phyloP scores from a whole-genome alignment of 2,113 vertebrate species.

The Oncorhynchus mykiss region DNA sequence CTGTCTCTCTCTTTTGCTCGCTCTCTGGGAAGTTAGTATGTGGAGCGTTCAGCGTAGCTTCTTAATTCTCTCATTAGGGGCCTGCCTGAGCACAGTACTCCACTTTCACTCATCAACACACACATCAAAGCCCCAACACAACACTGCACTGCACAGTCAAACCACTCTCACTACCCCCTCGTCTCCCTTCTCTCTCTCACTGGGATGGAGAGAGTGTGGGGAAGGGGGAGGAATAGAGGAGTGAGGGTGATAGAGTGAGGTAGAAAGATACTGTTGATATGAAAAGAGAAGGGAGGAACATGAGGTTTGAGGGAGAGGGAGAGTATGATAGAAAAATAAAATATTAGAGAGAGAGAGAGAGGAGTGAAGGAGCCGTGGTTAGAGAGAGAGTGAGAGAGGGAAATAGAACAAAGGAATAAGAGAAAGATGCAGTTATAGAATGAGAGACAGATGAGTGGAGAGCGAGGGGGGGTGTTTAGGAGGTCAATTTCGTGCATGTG shows the following conservation, averaged over 20 bases:
- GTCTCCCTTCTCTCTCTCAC: not conserved
- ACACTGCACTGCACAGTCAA: conserved; percentile 24
- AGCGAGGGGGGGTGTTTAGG: conserved; percentile 47
- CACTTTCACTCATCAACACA: conserved; percentile 81
- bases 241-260: too few species aligned
- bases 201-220: conserved; percentile 28
- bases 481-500: conserved; percentile 64
- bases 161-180: conserved; percentile 38
- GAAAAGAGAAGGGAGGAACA: conserved; percentile 20
- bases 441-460: conserved; percentile 49
- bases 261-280: conserved; percentile 21
- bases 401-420: conserved; percentile 26
- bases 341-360: conserved; percentile 10
- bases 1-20: conserved; percentile 46
- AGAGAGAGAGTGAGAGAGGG: not conserved
- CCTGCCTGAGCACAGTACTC: conserved; percentile 80
- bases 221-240: conserved; percentile 6
- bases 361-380: not conserved
- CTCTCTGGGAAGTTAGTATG: conserved; percentile 79
- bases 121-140: conserved; percentile 86
- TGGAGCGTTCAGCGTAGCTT: conserved; percentile 84
- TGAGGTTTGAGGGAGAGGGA: too few species aligned
- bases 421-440: conserved; percentile 40
- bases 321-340: not conserved
- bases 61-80: conserved; percentile 95